Base-by-base conservation (phyloP, 2,113 vertebrate species). In the Sebastes fasciatus region DNA sequence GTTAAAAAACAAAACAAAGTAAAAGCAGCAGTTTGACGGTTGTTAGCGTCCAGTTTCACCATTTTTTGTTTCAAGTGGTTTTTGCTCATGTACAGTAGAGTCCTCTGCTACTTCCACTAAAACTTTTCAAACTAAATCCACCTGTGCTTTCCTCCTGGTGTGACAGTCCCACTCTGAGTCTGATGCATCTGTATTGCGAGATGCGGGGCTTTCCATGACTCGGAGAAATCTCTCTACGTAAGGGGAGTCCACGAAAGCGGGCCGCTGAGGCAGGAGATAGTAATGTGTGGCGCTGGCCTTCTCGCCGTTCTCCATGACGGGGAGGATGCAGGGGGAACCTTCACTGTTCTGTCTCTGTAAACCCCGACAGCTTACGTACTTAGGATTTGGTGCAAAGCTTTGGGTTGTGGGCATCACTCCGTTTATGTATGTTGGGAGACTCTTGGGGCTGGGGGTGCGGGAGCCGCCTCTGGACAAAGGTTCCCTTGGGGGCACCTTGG, bases 371-470 rank as follows among this genome's bases (percentile, higher is more conserved):
- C 97, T 98, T 70, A 99, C 97, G 0, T 98, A 99, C 19, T 99
- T 99, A 1, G 98, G 98, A 82, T 99, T 96, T 0, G 98, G 98
- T 70, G 98, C 98, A 90, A 99, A 99, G 88, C 98, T 99, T 94
- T 99, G 98, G 0, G 98, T 99, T 0, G 97, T 96, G 40, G 98
- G 98, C 98, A 99, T 99, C 78, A 98, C 95, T 80, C 98, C 97
- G 0, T 99, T 97, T 92, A 96, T 88, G 95, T 99, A 99, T 16
- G 95, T 96, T 0, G 98, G 98, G 1, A 99, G 95, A 91, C 96
- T 98, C 88, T 99, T 99, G 52, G 97, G 98, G 52, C 98, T 99
- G 0, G 97, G 98, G 0, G 98, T 99, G 21, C 97, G 97, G 42
- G 97, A 97, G 82, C 94, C 94, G 60, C 96, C 93, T 58, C 90